Evolutionary conservation across 2,113 vertebrate species (phyloP).

Genomic region (Clinocottus analis): DNA sequence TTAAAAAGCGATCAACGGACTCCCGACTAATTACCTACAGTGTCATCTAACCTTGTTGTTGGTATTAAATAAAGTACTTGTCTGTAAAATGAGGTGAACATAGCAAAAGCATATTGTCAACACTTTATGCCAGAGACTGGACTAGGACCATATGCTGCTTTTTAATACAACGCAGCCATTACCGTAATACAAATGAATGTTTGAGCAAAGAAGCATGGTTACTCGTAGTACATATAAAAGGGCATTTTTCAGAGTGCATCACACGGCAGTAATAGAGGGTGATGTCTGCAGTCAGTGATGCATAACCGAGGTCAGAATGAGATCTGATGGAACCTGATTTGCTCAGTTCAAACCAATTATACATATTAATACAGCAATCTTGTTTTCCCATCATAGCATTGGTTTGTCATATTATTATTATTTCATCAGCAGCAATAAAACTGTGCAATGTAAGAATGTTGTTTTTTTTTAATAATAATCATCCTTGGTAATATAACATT

Average conservation of each 20-base stretch:
- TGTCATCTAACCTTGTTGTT: slow-evolving; percentile 70
- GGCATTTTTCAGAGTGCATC: background rate
- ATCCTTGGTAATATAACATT: background rate
- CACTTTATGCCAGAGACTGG: slow-evolving; percentile 42
- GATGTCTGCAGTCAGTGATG: slow-evolving; percentile 14
- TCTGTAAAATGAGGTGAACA: slow-evolving; percentile 66
- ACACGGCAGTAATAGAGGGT: slow-evolving; percentile 1
- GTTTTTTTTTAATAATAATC: slow-evolving; percentile 15
- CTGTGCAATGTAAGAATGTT: background rate
- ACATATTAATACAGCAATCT: slow-evolving; percentile 8
- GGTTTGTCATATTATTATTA: background rate
- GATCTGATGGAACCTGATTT: slow-evolving; percentile 29
- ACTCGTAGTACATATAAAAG: slow-evolving; percentile 23
- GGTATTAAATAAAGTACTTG: slow-evolving; percentile 68
- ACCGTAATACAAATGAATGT: slow-evolving; percentile 41
- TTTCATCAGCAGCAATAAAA: slow-evolving; percentile 29
- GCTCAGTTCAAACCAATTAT: slow-evolving; percentile 11
- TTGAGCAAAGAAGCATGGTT: slow-evolving; percentile 22
- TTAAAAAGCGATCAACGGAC: slow-evolving; percentile 78
- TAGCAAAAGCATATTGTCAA: slow-evolving; percentile 53
- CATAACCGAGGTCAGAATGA: slow-evolving; percentile 42
- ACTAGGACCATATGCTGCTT: slow-evolving; percentile 51
- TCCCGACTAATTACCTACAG: slow-evolving; percentile 73
- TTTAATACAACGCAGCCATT: slow-evolving; percentile 51
- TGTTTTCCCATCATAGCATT: slow-evolving; percentile 3